A percentile compares a stretch with the other conserved stretches of the same genome.
These are phyloP conservation scores for Epizoanthus scotinus DNA, from an alignment of 92 coral and sea anemone species.

Conservation along the genomic window DNA sequence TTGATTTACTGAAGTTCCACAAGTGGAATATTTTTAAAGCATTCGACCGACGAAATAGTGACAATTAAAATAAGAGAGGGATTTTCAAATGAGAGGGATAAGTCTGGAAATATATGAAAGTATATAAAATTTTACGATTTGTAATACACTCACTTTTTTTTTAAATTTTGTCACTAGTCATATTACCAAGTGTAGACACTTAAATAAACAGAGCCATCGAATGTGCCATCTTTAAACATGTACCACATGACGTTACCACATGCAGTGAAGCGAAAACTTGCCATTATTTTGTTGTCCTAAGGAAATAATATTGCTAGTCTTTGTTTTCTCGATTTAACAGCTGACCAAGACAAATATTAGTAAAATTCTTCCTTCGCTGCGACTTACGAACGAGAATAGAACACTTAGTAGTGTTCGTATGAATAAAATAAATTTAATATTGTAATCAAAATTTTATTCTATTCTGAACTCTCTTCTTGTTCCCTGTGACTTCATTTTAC, in stretches of 20 bases:
- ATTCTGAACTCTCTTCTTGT: too few species aligned
- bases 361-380: background rate
- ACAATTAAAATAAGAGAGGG: slow-evolving; percentile 1
- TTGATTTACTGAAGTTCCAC: background rate
- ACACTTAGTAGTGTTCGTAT: too few species aligned
- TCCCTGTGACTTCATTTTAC: too few species aligned
- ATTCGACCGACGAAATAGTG: slow-evolving; percentile 4
- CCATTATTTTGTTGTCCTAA: slow-evolving; percentile 1
- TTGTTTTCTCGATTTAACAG: background rate
- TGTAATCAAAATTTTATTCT: too few species aligned
- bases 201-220: slow-evolving; percentile 15
- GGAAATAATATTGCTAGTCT: background rate
- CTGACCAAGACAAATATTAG: background rate
- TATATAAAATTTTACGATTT: slow-evolving; percentile 5
- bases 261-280: slow-evolving; percentile 15
- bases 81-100: background rate
- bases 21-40: slow-evolving; percentile 12
- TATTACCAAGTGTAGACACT: background rate
- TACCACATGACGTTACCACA: background rate
- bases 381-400: background rate
- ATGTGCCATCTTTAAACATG: background rate
- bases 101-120: background rate
- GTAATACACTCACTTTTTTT: background rate
- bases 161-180: background rate
- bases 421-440: too few species aligned